Evolutionary conservation across 2,888 invertebrate genomes (phyloP), one percentile per base, ranked within the genome.

Genomic region (Tetanocera ferruginea): DNA sequence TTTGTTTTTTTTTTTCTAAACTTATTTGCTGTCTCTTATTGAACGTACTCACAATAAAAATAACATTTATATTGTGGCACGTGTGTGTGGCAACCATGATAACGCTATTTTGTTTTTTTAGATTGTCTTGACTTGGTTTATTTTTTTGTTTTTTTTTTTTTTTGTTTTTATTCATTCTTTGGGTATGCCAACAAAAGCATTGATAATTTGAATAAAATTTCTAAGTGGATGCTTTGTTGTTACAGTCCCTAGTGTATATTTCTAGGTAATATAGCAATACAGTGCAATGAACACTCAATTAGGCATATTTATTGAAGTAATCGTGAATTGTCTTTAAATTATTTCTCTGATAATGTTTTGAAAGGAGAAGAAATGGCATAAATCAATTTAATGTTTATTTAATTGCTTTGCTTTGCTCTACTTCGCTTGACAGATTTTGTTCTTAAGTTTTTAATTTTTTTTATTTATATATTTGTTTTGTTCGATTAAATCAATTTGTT

Each of bases 361-460:
- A n/a, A n/a, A 9, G 6, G 5, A 11, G 4, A 14, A 17, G 17
- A 11, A 14, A 28, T 62, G 23, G 25, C 28, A 64, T 64, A 17
- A 64, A 64, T 64, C 62, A 64, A 31, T 64, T 64, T 64, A 64
- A 64, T 64, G 62, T 64, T 64, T 28, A 64, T 64, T 31, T 64
- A 64, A 64, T 64, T 31, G 62, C 31, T 31, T 64, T 28, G 3
- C 14, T 17, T n/a, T 3, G 51, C 51, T n/a, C 17, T 51, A 3
- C n/a, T n/a, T 51, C 51, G n/a, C 4, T 51, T 51, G 51, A 3
- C n/a, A n/a, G 14, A 14, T 51, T 51, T 6, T n/a, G 3, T 2
- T 51, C 51, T 5, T 2, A 51, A 51, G 3, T n/a, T 6, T 51
- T n/a, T 3, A 31, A 31, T 31, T 31, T 31, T 31, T 31, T 31